Evolutionary conservation across 53 echinoderm and acorn worm genomes (phyloP), one percentile per base, ranked within the genome.

Genomic region (Hippasteria phrygiana): DNA sequence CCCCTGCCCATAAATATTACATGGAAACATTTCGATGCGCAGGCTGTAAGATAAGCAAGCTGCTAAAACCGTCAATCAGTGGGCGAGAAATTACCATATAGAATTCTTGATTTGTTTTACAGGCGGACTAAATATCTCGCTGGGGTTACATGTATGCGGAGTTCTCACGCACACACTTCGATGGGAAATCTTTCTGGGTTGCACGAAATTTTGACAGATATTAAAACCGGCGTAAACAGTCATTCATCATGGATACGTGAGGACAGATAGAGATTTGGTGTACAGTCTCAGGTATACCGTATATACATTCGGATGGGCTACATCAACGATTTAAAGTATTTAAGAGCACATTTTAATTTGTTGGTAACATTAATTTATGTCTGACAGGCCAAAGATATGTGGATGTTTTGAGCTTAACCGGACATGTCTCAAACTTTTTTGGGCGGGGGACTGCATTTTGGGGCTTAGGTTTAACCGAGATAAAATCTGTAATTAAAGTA

Each of bases 81-180:
- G n/a, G 24, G 43, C n/a, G 27, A 22, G n/a, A 43, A 73, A 73
- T 73, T 73, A 42, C 43, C 41, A 5, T 20, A 43, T 73, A 42
- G 43, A 73, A 73, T 73, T 73, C 73, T 43, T 12, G 69, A 67
- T 67, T 59, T 59, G 69, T 67, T 67, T 67, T 35, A 67, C 37
- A 11, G 69, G 69, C 12, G 69, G 7, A 33, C 69, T 67, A 33
- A 59, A 59, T 59, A 59, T 59, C 59, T 59, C 26, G 17, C 2
- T 18, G 59, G 8, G 59, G 34, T 67, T 67, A 36, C 32, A 67
- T 35, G 69, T 24, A 59, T 67, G 12, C 69, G 13, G 18, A 35
- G 69, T 67, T 67, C 69, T 67, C 69, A 67, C 69, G 69, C 69
- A 37, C 8, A 11, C 6, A 3, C 12, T 36, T 35, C 37, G 18